Percentiles rank a stretch among this genome's conserved stretches.
Conservation (phyloP, 1,140 invertebrate species). For the Brachionus rotundiformis region DNA sequence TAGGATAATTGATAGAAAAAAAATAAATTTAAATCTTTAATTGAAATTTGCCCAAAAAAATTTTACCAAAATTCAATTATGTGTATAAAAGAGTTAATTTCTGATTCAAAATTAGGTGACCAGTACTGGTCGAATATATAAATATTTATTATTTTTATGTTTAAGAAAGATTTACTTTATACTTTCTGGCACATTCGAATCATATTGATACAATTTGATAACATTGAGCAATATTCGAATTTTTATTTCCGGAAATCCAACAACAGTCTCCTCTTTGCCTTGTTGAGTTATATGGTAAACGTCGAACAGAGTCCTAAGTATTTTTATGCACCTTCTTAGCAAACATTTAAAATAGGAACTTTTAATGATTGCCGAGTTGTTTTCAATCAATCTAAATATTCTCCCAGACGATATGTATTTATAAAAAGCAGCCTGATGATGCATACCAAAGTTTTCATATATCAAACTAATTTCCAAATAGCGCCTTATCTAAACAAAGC, state of each 20-base stretch:
- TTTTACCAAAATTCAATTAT: no score
- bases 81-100: no score
- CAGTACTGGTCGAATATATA: no score
- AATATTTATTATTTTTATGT: no score
- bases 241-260: background rate
- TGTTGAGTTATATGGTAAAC: background rate
- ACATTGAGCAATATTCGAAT: background rate
- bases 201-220: background rate
- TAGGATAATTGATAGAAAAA: no score
- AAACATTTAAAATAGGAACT: constrained; percentile 20
- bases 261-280: background rate
- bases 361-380: background rate
- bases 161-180: no score
- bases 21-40: no score
- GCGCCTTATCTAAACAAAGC: constrained; percentile 2
- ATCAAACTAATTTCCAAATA: constrained; percentile 37
- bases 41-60: no score
- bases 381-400: constrained; percentile 16
- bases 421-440: constrained; percentile 1
- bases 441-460: background rate
- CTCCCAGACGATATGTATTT: constrained; percentile 6
- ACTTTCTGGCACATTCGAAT: background rate
- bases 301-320: background rate
- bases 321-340: background rate
- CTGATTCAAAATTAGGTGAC: no score